Evolutionary conservation across 1,140 invertebrate genomes (phyloP), one percentile per base, ranked within the genome.

Genomic region (Tribolium castaneum): DNA sequence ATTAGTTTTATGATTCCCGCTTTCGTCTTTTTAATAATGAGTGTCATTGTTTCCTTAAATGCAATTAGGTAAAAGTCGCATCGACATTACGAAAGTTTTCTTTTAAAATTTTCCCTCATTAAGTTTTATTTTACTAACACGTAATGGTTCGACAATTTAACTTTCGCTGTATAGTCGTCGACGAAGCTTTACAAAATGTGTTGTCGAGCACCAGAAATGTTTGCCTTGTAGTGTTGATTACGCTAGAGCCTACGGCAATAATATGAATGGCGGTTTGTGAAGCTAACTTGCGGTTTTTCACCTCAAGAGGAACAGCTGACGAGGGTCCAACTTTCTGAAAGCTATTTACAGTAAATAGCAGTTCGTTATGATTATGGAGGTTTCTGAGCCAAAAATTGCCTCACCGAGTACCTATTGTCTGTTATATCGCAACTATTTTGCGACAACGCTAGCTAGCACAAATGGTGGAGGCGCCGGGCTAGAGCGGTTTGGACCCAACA

Each of bases 221-320:
- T 45, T n/a, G 13, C n/a, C 12, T 52, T 52, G 16, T 52, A 52
- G 13, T 52, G 51, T 19, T 52, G 51, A 16, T 19, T 52, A 52
- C 16, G 6, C 7, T 52, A 19, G 12, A 16, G 51, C 30, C 13
- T 6, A 5, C 1, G 19, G 59, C 54, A 59, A 59, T n/a, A 59
- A 19, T 59, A 59, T 59, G 54, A 59, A 59, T 59, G 19, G 16
- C 54, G 51, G 51, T 52, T 52, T 19, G 22, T 30, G 16, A 30
- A 59, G 59, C 30, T 30, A 34, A 66, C 25, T 12, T 66, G 59
- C 59, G 59, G 59, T 66, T 66, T 66, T 66, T 66, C 59, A 66
- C 59, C 59, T 66, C 30, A 66, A 66, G 59, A 66, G 59, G 59
- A 66, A 66, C 59, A 66, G 59, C 59, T 66, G 59, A 66, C 59